phyloP scores from a whole-genome alignment of 2,888 invertebrate species.

The Dicyrtoma fusca region DNA sequence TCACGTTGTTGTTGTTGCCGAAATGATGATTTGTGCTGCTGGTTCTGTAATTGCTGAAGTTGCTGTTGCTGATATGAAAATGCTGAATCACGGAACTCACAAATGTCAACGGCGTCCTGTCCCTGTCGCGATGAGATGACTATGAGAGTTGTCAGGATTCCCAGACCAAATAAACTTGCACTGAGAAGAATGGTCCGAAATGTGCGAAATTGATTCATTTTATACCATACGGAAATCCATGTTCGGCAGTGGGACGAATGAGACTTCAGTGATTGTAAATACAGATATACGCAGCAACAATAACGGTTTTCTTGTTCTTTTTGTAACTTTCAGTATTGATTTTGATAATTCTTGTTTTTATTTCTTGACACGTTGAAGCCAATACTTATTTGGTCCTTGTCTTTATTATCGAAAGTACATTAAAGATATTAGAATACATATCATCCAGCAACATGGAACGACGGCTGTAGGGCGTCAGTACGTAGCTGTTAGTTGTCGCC shows the following conservation, averaged over 20 bases:
- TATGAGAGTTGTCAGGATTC: conserved; percentile 26
- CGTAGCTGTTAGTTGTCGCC: too few species aligned
- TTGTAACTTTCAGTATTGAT: too few species aligned
- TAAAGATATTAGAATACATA: too few species aligned
- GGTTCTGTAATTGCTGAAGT: neutral
- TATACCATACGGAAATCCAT: conserved; percentile 25
- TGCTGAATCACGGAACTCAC: neutral
- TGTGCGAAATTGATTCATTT: conserved; percentile 30
- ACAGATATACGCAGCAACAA: too few species aligned
- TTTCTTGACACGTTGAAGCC: too few species aligned
- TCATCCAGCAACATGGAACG: too few species aligned
- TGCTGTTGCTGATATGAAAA: neutral
- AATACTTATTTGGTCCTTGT: too few species aligned
- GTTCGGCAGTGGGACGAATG: neutral
- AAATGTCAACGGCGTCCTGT: conserved; percentile 25
- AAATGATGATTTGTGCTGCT: neutral
- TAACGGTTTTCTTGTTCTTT: too few species aligned
- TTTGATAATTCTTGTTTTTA: too few species aligned
- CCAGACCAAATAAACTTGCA: conserved; percentile 18
- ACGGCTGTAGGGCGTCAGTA: too few species aligned
- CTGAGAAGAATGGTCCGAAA: conserved; percentile 18
- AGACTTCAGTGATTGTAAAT: too few species aligned
- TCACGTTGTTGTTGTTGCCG: neutral
- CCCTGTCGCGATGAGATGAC: conserved; percentile 23
- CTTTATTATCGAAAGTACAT: too few species aligned